Evolutionary conservation across 2,888 invertebrate genomes (phyloP), one percentile per base, ranked within the genome.

Genomic region (Meghimatium bilineatum): DNA sequence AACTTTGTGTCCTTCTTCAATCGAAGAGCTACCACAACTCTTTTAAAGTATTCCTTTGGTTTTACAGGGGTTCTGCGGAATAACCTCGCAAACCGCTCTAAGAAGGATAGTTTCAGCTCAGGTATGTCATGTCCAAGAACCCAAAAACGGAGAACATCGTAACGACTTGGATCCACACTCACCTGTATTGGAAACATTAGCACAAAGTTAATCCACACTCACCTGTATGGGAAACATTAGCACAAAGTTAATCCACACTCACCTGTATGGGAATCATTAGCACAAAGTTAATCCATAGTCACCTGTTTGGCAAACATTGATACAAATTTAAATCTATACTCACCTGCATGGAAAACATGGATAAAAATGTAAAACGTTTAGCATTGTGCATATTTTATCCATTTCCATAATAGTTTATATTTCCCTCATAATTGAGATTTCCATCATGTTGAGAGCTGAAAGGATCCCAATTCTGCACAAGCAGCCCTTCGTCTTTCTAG

Each of bases 71-170:
- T 83, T n/a, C 85, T 69, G 6, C 81, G 67, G 8, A 84, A 75
- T 12, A 88, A n/a, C 8, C 26, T 66, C 32, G 85, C 84, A 12
- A 88, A 32, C 63, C 86, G 86, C 49, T 88, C 84, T 23, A 74
- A 78, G 38, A 89, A 75, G 12, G 87, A 49, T 5, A 86, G 74
- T 38, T 87, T 83, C 38, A 90, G 89, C 87, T 89, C 89, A 3
- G 91, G 88, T 8, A 86, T 34, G 75, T 92, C 93, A 66, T 89
- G 89, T 0, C 93, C 93, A 32, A 93, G 88, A 5, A 91, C 92
- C 93, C 93, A 93, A 84, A 92, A 91, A 36, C 90, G 89, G 69
- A 93, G 83, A 26, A 93, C 88, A 83, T 93, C 93, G 87, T 93
- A 93, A 36, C 91, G 90, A 82, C 88, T 85, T 29, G 88, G 87